These are phyloP conservation scores for Troides aeacus DNA, from an alignment of 2,888 invertebrate genomes.

Conservation along the genomic window DNA sequence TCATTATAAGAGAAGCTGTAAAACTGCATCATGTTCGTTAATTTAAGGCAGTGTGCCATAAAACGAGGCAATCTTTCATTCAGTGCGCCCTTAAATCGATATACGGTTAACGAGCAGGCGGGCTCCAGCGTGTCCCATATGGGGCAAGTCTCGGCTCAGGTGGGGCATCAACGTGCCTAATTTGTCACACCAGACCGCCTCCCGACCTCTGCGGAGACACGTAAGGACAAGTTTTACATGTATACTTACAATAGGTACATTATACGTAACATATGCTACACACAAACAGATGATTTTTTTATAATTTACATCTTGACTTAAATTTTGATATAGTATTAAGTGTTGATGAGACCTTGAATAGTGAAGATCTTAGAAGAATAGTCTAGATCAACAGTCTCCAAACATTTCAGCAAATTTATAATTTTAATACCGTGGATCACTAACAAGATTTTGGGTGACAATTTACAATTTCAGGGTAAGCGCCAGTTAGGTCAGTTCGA, in stretches of 20 bases:
- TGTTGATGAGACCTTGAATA: too few relatives aligned
- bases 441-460: too few relatives aligned
- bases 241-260: neutral
- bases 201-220: slow-evolving; percentile 33
- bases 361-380: too few relatives aligned
- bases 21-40: slow-evolving; percentile 17
- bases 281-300: too few relatives aligned
- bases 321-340: too few relatives aligned
- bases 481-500: too few relatives aligned
- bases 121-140: slow-evolving; percentile 31
- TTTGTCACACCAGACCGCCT: slow-evolving; percentile 56
- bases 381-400: too few relatives aligned
- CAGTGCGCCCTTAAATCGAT: slow-evolving; percentile 18
- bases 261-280: neutral
- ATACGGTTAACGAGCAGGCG: slow-evolving; percentile 20
- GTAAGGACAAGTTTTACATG: slow-evolving; percentile 6
- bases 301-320: too few relatives aligned
- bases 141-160: slow-evolving; percentile 51
- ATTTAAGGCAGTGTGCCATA: slow-evolving; percentile 21
- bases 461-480: too few relatives aligned
- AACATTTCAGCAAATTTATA: too few relatives aligned
- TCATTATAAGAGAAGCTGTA: too few relatives aligned
- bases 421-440: too few relatives aligned
- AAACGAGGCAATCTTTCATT: slow-evolving; percentile 24
- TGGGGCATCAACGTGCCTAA: slow-evolving; percentile 47